Evolutionary conservation across 2,113 vertebrate genomes (phyloP).

Genomic region (Jacana jacana): DNA sequence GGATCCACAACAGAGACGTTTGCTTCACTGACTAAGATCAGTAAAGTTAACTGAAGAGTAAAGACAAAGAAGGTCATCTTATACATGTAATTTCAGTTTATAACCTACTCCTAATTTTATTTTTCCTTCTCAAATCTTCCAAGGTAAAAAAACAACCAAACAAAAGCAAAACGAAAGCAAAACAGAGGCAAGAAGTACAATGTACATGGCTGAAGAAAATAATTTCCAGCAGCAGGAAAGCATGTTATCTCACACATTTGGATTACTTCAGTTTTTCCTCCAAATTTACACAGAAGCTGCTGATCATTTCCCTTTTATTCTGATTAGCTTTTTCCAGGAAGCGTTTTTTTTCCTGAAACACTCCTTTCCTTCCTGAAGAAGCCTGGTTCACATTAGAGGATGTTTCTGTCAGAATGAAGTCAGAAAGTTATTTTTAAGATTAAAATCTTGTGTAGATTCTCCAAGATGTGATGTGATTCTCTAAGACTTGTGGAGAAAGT

Average conservation of each 20-base stretch:
- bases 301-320: conserved; percentile 22
- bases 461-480: background rate
- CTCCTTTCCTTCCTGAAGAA: conserved; percentile 42
- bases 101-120: background rate
- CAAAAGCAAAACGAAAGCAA: background rate
- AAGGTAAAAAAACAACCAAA: background rate
- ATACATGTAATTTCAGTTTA: background rate
- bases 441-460: background rate
- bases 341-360: background rate
- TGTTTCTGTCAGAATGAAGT: conserved; percentile 34
- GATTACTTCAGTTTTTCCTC: conserved; percentile 17
- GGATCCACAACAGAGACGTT: background rate
- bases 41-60: background rate
- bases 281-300: background rate
- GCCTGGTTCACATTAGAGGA: background rate
- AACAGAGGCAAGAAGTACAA: background rate
- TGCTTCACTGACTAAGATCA: background rate
- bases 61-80: background rate
- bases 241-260: background rate
- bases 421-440: background rate
- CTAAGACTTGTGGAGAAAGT: background rate
- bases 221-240: conserved; percentile 29
- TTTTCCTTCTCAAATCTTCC: background rate
- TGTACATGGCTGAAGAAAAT: background rate
- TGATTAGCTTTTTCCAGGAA: conserved; percentile 29